A percentile compares a stretch with the other conserved stretches of the same genome.
phyloP scores from a whole-genome alignment of 2,888 invertebrate species.

The Harmothoe impar region DNA sequence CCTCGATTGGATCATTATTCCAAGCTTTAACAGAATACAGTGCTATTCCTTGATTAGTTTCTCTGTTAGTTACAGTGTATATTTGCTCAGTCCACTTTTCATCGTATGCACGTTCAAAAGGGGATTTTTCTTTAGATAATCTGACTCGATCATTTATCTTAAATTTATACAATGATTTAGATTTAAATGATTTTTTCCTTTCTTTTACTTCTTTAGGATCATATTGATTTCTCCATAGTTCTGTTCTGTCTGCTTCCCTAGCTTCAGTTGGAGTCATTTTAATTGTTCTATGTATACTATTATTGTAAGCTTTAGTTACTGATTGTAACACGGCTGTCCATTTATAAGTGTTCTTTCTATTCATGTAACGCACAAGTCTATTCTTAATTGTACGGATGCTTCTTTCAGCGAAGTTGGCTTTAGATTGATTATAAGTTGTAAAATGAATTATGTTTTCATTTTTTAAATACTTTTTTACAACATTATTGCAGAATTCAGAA shows the following conservation, averaged over 20 bases:
- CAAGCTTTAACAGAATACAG: not conserved
- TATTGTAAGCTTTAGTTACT: not conserved
- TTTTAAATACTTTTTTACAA: not conserved
- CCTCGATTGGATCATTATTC: not conserved
- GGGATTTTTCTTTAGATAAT: not conserved
- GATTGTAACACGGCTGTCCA: not conserved
- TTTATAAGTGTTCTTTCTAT: not conserved
- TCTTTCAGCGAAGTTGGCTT: constrained; percentile 24
- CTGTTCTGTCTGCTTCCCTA: not conserved
- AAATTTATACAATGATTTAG: not conserved
- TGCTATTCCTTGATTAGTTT: not conserved
- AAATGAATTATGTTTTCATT: not conserved
- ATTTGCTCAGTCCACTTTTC: constrained; percentile 23
- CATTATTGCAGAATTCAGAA: not conserved
- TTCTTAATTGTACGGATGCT: not conserved
- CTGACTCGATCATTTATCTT: not conserved
- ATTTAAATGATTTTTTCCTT: not conserved
- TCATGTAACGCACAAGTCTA: not conserved
- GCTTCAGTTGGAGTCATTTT: not conserved
- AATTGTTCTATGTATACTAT: not conserved
- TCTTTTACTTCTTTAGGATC: not conserved
- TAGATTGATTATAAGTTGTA: not conserved
- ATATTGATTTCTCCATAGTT: constrained; percentile 20
- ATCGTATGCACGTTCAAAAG: not conserved
- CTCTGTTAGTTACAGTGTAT: not conserved